phyloP scores from a whole-genome alignment of 2,888 invertebrate species.

The Entomobrya proxima region DNA sequence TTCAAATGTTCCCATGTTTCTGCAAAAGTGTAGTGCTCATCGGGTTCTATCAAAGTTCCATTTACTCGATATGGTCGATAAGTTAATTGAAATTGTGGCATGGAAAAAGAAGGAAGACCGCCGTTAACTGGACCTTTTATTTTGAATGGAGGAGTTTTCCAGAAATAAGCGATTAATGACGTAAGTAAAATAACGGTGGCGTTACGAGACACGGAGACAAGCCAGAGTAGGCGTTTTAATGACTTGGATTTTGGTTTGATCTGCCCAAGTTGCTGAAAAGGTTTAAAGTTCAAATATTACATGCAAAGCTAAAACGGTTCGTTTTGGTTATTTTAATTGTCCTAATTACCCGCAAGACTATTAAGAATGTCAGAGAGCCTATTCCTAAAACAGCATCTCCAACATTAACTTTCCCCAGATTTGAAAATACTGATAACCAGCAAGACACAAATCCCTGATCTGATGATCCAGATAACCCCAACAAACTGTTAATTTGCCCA shows the following conservation, averaged over 20 bases:
- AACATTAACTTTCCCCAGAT: conserved; percentile 56
- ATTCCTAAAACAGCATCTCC: conserved; percentile 77
- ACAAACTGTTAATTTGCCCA: conserved; percentile 86
- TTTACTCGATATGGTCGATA: conserved; percentile 82
- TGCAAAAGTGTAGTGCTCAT: conserved; percentile 20
- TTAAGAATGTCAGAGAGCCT: conserved; percentile 84
- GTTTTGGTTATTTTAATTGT: no score
- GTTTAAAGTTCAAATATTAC: background rate
- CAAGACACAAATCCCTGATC: conserved; percentile 69
- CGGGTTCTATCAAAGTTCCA: background rate
- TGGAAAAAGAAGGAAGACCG: conserved; percentile 84
- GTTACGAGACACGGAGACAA: conserved; percentile 87
- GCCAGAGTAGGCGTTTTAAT: conserved; percentile 83
- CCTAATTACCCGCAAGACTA: conserved; percentile 81
- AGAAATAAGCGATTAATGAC: conserved; percentile 81
- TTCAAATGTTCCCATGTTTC: conserved; percentile 80
- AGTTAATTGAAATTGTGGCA: conserved; percentile 85
- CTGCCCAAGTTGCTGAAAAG: conserved; percentile 82
- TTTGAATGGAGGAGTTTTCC: conserved; percentile 83
- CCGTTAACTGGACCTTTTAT: conserved; percentile 79
- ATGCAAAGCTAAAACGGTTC: no score
- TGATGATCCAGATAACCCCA: conserved; percentile 79
- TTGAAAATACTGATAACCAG: conserved; percentile 69
- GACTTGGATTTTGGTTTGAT: conserved; percentile 77
- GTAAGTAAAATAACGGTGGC: conserved; percentile 85